Conservation (phyloP, 92 coral and sea anemone species). For the Montipora capitata region DNA sequence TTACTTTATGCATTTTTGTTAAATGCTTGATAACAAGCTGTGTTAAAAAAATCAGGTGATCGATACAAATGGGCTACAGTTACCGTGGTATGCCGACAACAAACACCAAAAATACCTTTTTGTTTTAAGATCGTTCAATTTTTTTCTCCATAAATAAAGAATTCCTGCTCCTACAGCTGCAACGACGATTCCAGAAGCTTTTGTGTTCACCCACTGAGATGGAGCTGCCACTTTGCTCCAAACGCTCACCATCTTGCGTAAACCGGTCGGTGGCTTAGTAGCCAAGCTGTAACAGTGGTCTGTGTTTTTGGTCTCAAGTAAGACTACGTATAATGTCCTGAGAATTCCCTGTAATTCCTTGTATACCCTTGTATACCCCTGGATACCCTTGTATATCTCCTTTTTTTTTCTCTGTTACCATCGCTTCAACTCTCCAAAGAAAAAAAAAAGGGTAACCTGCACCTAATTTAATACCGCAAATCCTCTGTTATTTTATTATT, state of each 20-base stretch:
- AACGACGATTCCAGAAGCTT: constrained; percentile 67
- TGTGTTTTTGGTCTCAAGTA: no score
- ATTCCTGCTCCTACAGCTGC: constrained; percentile 83
- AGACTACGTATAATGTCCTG: no score
- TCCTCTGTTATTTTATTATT: no score
- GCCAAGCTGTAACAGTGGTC: constrained; percentile 10
- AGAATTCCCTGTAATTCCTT: no score
- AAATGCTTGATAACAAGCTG: neutral
- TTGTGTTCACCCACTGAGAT: constrained; percentile 65
- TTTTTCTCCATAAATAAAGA: constrained; percentile 78
- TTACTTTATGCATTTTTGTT: neutral
- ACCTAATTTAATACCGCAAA: no score
- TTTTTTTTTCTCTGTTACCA: no score
- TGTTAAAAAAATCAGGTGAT: no score
- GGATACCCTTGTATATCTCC: no score
- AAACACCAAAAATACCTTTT: constrained; percentile 56
- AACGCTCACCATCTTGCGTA: constrained; percentile 75
- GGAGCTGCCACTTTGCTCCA: constrained; percentile 77
- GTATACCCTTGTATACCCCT: no score
- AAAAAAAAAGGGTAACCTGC: no score
- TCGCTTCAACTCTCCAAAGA: no score
- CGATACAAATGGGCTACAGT: neutral
- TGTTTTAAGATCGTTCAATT: constrained; percentile 70
- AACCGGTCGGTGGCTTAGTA: neutral
- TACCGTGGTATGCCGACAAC: neutral